These are phyloP conservation scores for Gnathochromis pfefferi DNA, from an alignment of 2,113 vertebrate genomes.

Conservation along the genomic window DNA sequence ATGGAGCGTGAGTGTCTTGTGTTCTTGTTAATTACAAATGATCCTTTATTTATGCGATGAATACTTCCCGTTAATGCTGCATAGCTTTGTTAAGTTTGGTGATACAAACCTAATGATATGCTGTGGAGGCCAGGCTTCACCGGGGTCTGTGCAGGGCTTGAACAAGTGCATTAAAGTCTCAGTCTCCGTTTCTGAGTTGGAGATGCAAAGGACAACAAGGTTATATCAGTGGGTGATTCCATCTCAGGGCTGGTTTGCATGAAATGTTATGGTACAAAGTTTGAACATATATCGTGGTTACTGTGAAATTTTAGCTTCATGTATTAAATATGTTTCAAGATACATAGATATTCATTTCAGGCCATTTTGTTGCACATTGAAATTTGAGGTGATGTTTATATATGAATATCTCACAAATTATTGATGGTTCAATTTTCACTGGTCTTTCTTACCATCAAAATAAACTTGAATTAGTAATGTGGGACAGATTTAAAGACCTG, in stretches of 20 bases:
- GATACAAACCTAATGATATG: background rate
- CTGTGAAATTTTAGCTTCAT: background rate
- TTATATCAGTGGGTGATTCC: accelerated
- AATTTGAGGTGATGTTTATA: background rate
- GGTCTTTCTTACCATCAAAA: background rate
- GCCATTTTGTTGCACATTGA: background rate
- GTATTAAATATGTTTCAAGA: background rate
- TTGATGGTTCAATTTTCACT: background rate
- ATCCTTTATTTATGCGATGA: background rate
- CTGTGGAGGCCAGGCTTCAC: accelerated
- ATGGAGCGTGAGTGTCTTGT: constrained; percentile 84
- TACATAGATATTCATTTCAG: background rate
- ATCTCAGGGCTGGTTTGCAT: background rate
- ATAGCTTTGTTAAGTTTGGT: background rate
- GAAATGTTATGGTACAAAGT: background rate
- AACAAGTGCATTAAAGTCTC: background rate
- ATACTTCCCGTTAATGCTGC: accelerated
- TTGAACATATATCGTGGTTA: background rate
- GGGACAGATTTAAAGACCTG: background rate
- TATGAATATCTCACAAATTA: background rate
- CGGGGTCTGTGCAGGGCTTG: background rate
- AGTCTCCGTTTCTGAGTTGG: background rate
- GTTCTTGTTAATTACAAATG: background rate
- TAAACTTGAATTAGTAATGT: background rate
- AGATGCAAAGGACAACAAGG: accelerated